Evolutionary conservation across 1,140 invertebrate genomes (phyloP), one percentile per base, ranked within the genome.

Genomic region (Brachionus rotundiformis): DNA sequence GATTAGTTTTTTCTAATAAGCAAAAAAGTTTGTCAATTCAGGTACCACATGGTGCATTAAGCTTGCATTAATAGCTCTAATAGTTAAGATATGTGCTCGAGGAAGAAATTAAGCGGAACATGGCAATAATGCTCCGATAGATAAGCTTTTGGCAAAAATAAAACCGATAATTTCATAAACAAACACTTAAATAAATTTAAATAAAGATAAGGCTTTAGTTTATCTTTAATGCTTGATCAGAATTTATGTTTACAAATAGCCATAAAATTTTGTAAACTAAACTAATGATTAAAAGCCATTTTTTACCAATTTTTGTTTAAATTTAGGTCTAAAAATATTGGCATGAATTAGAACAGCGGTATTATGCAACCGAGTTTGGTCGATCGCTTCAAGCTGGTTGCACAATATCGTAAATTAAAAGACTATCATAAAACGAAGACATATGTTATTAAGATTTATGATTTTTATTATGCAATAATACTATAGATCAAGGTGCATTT

Each of bases 51-150:
- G 47, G n/a, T 7, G 8, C 19, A 7, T n/a, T n/a, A n/a, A n/a
- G n/a, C n/a, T n/a, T n/a, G n/a, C n/a, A n/a, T n/a, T n/a, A n/a
- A n/a, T n/a, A n/a, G n/a, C n/a, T n/a, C n/a, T n/a, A 54, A 54
- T 54, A 54, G 47, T 8, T 54, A 19, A 49, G 16, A 19, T 49
- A 5, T 41, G 39, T 13, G 39, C 39, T 41, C n/a, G 23, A 54
- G 47, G n/a, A 54, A 54, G 47, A 54, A 54, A 54, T 54, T 54
- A 54, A 54, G 47, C 47, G 47, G n/a, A 54, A 54, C 47, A 54
- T n/a, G n/a, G n/a, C n/a, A n/a, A n/a, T n/a, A n/a, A n/a, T n/a
- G 47, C 23, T 54, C 47, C 19, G 47, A 54, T 23, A 54, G 47
- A 54, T 54, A 16, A 25, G 19, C 23, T 19, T 54, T 54, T 19